phyloP scores from a whole-genome alignment of 2,113 vertebrate genomes.

The Laterallus jamaicensis region DNA sequence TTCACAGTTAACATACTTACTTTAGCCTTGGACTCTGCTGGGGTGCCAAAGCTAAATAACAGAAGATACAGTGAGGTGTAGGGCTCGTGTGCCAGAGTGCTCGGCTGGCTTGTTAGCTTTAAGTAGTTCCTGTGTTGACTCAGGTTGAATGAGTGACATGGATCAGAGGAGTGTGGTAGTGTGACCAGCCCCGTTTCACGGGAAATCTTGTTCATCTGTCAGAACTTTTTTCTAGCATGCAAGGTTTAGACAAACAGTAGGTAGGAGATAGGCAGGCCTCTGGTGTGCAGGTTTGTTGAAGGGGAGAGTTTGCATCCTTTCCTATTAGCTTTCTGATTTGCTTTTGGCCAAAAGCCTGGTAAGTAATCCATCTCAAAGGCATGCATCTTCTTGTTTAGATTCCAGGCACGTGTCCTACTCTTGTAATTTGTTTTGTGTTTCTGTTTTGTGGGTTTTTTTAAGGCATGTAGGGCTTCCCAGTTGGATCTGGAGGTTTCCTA shows the following conservation, averaged over 20 bases:
- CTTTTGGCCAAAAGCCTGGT: neutral
- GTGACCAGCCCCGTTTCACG: neutral
- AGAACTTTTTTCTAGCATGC: neutral
- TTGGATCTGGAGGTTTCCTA: neutral
- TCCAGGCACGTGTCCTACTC: neutral
- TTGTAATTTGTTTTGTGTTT: neutral
- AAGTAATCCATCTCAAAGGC: neutral
- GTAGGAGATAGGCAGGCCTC: neutral
- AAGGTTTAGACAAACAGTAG: neutral
- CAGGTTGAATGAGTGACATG: neutral
- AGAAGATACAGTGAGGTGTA: neutral
- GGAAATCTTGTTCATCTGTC: neutral
- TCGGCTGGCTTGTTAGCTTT: neutral
- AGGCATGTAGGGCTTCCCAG: neutral
- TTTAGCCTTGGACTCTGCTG: neutral
- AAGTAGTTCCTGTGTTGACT: neutral
- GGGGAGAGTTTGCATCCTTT: neutral
- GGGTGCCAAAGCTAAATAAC: neutral
- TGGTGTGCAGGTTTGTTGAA: neutral
- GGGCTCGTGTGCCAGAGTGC: neutral
- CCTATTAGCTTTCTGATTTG: neutral
- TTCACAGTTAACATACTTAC: neutral
- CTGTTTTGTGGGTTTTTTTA: neutral
- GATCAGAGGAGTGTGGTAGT: neutral
- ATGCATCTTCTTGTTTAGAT: neutral